Evolutionary conservation across 2,888 invertebrate genomes (phyloP).

Genomic region (Callyntrura sp.): DNA sequence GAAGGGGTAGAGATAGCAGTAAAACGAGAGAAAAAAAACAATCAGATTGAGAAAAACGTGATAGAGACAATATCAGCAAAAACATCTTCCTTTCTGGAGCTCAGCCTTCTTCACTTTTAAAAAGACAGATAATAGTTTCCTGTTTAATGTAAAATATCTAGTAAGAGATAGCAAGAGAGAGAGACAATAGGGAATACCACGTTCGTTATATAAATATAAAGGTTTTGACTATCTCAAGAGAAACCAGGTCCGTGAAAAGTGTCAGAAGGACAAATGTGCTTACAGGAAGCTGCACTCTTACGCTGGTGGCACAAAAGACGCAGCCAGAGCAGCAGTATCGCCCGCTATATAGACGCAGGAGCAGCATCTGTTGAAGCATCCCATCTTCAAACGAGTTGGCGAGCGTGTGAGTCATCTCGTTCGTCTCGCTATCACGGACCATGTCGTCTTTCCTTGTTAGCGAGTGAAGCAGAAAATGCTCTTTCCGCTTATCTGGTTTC

Average conservation of each 20-base stretch:
- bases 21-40: too few relatives aligned
- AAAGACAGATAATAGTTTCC: slow-evolving; percentile 2
- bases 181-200: too few relatives aligned
- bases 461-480: slow-evolving; percentile 69
- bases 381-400: background rate
- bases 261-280: slow-evolving; percentile 29
- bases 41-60: background rate
- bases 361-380: background rate
- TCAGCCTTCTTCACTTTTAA: slow-evolving; percentile 14
- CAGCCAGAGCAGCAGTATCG: background rate
- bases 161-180: background rate
- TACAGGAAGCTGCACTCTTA: background rate
- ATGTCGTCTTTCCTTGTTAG: slow-evolving; percentile 40
- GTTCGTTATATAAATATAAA: too few relatives aligned
- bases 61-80: background rate
- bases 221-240: too few relatives aligned
- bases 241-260: background rate
- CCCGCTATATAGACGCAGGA: background rate
- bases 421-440: background rate
- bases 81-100: background rate
- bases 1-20: too few relatives aligned
- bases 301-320: background rate
- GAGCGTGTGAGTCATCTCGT: background rate
- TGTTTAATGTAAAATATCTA: background rate
- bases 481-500: slow-evolving; percentile 73